Conservation (phyloP, 2,113 vertebrate species). For the Melozone crissalis region DNA sequence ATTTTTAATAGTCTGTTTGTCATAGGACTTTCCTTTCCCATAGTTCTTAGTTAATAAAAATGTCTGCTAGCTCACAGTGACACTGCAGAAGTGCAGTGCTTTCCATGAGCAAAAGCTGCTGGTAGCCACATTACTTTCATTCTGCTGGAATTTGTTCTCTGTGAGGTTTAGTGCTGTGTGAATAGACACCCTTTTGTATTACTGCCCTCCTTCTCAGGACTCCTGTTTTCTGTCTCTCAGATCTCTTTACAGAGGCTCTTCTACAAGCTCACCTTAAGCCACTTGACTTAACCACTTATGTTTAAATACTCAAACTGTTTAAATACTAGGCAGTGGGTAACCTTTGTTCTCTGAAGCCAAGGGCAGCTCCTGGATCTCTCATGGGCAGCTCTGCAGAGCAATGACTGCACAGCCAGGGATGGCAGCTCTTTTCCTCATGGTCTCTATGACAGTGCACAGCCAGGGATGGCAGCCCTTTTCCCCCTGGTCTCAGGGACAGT, state of each 20-base stretch:
- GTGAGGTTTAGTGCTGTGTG: neutral
- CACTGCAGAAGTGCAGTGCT: neutral
- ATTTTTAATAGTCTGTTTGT: neutral
- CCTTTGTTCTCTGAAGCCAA: neutral
- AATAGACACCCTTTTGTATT: neutral
- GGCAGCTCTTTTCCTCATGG: neutral
- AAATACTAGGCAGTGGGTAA: neutral
- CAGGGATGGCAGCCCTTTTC: too few relatives aligned
- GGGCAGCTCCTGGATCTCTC: neutral
- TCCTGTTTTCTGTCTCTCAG: neutral
- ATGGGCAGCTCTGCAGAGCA: neutral
- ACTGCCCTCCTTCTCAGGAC: neutral
- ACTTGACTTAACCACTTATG: neutral
- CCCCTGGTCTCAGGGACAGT: too few relatives aligned
- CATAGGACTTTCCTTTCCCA: neutral
- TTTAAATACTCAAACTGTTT: neutral
- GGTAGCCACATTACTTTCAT: neutral
- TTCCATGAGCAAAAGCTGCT: neutral
- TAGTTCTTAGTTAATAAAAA: neutral
- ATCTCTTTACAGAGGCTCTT: neutral
- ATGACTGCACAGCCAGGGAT: rapidly evolving
- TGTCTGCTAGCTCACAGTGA: neutral
- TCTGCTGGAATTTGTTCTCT: neutral
- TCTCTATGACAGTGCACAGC: neutral
- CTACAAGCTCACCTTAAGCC: neutral